Evolutionary conservation across 2,113 vertebrate species (phyloP).

Genomic region (Prionailurus viverrinus): DNA sequence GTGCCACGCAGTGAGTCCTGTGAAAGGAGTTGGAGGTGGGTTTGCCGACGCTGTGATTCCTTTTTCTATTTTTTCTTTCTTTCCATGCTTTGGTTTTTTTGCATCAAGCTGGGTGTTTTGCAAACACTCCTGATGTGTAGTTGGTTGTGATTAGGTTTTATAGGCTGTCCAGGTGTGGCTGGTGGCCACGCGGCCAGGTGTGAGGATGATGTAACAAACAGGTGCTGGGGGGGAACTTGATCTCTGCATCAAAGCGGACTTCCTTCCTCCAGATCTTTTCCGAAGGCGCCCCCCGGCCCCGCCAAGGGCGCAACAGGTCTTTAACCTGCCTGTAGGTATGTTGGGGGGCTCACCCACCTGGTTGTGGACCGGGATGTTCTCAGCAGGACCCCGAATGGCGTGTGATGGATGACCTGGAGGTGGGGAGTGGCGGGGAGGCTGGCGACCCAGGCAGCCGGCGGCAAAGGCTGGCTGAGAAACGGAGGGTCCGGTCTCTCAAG

Average conservation of each 20-base stretch:
- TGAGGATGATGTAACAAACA: not conserved
- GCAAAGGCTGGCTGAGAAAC: not conserved
- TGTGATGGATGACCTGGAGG: fast-evolving
- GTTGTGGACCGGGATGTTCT: not conserved
- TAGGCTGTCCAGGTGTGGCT: not conserved
- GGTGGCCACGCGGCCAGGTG: not conserved
- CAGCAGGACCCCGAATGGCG: not conserved
- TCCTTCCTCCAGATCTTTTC: not conserved
- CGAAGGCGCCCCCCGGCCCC: too few relatives aligned
- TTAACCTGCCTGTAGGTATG: not conserved
- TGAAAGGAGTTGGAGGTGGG: not conserved
- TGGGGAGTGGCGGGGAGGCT: fast-evolving
- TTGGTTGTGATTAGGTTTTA: not conserved
- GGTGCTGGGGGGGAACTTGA: not conserved
- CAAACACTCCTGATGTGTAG: not conserved
- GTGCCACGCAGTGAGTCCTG: fast-evolving
- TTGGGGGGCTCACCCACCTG: not conserved
- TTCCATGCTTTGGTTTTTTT: not conserved
- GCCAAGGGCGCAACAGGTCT: not conserved
- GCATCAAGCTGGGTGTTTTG: not conserved
- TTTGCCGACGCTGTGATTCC: not conserved
- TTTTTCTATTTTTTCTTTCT: not conserved
- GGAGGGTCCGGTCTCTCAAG: not conserved
- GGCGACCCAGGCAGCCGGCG: not conserved
- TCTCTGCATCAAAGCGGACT: not conserved